Evolutionary conservation across 1,140 invertebrate genomes (phyloP).

Genomic region (Drosophila leontia): DNA sequence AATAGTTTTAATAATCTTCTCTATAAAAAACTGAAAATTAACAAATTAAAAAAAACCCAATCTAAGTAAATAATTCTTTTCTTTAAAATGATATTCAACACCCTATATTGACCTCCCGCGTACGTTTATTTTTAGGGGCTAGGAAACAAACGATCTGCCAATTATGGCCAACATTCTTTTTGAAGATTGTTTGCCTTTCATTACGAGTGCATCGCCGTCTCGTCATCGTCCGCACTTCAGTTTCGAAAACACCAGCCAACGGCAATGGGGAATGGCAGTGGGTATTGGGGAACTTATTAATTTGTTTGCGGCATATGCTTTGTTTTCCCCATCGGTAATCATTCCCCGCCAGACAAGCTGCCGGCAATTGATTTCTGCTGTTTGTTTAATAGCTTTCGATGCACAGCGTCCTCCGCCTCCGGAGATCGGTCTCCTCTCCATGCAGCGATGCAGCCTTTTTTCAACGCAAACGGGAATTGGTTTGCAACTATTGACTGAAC

Average conservation of each 20-base stretch:
- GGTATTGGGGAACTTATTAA: slow-evolving; percentile 46
- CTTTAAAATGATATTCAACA: too few relatives aligned
- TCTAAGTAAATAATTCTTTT: not conserved
- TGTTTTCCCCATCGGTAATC: slow-evolving; percentile 52
- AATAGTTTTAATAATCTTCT: too few relatives aligned
- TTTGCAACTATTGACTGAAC: slow-evolving; percentile 29
- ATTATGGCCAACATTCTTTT: slow-evolving; percentile 77
- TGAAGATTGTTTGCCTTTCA: slow-evolving; percentile 82
- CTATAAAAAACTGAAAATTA: not conserved
- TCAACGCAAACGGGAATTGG: slow-evolving; percentile 4
- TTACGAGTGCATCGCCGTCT: slow-evolving; percentile 73
- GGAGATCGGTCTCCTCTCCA: not conserved
- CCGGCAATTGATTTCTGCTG: slow-evolving; percentile 68
- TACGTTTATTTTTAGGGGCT: slow-evolving; percentile 43
- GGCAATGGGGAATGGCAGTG: slow-evolving; percentile 1
- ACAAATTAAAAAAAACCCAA: not conserved
- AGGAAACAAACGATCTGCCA: slow-evolving; percentile 59
- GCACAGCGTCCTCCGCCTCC: not conserved
- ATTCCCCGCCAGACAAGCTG: slow-evolving; percentile 56
- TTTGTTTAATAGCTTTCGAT: slow-evolving; percentile 52
- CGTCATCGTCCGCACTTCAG: slow-evolving; percentile 23
- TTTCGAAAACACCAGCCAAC: slow-evolving; percentile 6
- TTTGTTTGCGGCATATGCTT: slow-evolving; percentile 66
- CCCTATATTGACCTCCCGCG: slow-evolving; percentile 47
- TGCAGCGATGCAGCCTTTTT: slow-evolving; percentile 16